Percentiles rank a stretch among this genome's conserved stretches.
These are phyloP conservation scores for Phylloscopus trochilus DNA, from an alignment of 2,113 vertebrate genomes.

Conservation along the genomic window DNA sequence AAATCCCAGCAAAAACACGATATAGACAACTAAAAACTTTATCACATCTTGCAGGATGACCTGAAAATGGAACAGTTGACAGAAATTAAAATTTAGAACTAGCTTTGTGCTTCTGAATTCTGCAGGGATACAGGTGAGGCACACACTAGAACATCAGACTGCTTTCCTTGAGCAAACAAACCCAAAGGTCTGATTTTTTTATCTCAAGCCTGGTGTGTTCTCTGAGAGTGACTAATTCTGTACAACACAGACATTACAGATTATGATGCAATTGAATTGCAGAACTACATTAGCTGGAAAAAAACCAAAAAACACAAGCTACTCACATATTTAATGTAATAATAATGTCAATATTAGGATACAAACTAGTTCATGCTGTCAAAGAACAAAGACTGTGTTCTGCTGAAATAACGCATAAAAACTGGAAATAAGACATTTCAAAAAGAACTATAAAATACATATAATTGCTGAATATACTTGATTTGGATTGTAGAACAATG, in stretches of 20 bases:
- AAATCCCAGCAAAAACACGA: constrained; percentile 82
- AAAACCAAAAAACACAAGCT: background rate
- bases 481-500: background rate
- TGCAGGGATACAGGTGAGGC: background rate
- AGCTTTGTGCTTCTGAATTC: background rate
- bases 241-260: background rate
- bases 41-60: constrained; percentile 82
- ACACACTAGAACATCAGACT: background rate
- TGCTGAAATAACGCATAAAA: background rate
- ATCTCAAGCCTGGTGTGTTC: background rate
- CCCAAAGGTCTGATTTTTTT: background rate
- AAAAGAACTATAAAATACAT: background rate
- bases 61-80: constrained; percentile 52
- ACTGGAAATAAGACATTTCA: background rate
- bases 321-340: background rate
- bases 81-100: background rate
- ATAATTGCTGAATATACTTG: background rate
- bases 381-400: background rate
- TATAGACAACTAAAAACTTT: constrained; percentile 80
- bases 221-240: background rate
- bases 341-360: background rate
- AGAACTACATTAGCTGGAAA: background rate
- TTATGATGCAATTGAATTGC: background rate
- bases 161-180: background rate
- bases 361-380: background rate